Base-by-base conservation (phyloP, 2,888 invertebrate species). In the Lamproptera curius region DNA sequence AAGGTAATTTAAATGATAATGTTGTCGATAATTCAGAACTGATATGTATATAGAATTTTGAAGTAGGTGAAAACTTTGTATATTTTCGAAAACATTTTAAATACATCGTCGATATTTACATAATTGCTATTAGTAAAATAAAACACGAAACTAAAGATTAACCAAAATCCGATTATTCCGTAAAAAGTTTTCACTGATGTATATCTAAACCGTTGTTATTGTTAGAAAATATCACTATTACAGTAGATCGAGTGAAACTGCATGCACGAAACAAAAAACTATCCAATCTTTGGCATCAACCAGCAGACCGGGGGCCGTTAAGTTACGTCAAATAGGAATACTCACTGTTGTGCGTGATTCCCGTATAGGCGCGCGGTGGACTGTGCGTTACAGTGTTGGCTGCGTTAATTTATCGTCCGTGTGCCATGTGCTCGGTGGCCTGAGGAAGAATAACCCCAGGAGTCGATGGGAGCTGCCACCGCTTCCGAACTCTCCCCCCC, bases 371-470 rank as follows among this genome's bases (percentile, higher is more conserved):
- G 82, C 84, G 88, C 73, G 86, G 84, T 74, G 84, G 87, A 90
- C 90, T 89, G 84, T 89, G 86, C 84, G 85, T 82, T 77, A 77
- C 88, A 86, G 85, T 87, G 83, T 77, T 89, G 89, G 88, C 90
- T 89, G 90, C 31, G 31, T n/a, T 31, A n/a, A 31, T 31, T 31
- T 31, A 31, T 89, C 88, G 89, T 83, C 83, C 73, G 82, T 74
- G 73, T 76, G 78, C 76, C 82, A 83, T 85, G 84, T 75, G 87
- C 83, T 87, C 81, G 79, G 88, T 88, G 88, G 88, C 86, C 87
- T 82, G 85, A 85, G 84, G 87, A 87, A 88, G 88, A 88, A 88
- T 88, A 88, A 88, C 87, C 85, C 85, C 88, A 83, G 88, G 86
- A 88, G 88, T 88, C 87, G 82, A 75, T 82, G 82, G 87, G 86